Base-by-base conservation (phyloP, 2,113 vertebrate genomes). In the Cyphomyrus plagiostoma region DNA sequence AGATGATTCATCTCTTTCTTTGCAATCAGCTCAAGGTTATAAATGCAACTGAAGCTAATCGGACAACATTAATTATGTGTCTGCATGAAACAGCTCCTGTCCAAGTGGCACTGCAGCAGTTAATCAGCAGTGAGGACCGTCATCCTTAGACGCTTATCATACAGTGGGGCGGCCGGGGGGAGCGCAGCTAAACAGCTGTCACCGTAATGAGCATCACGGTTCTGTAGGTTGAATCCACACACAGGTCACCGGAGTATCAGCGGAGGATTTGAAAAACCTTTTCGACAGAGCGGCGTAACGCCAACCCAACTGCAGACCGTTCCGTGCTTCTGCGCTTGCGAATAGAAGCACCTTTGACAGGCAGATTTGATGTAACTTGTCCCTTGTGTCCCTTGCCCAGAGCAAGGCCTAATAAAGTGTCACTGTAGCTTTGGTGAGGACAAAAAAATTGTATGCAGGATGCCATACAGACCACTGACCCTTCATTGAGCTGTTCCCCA, bases 161-260 rank as follows among this genome's bases (percentile, higher is more conserved):
- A 46, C 7, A 45, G 46, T 77, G 87, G 45, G 39, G 8, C 23
- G 46, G 9, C 19, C 3, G 83, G 45, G 45, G 42, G 39, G 8
- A 21, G 39, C 15, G 30, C 7, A 53, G 58, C 87, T 48, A 62
- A 62, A 62, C 88, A 89, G 88, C 88, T 89, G 88, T 89, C 88
- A 89, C 30, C 53, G 88, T 80, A 82, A 82, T 82, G 88, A 89
- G 70, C 70, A 42, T 3, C 17, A 46, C 15, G 2, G 7, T 30
- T 42, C 23, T 80, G 30, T 50, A 30, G 66, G 15, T 49, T 52
- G 26, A 89, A 23, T 89, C 46, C 49, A 52, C 46, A 62, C 49
- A 53, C 17, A 82, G 88, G 88, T 82, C 74, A 82, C 48, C 4
- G 21, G 70, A 82, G 74, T 26, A 53, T 82, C 88, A 56, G 35